Conservation (phyloP, 2,888 invertebrate genomes). For the Cetonia aurata region DNA sequence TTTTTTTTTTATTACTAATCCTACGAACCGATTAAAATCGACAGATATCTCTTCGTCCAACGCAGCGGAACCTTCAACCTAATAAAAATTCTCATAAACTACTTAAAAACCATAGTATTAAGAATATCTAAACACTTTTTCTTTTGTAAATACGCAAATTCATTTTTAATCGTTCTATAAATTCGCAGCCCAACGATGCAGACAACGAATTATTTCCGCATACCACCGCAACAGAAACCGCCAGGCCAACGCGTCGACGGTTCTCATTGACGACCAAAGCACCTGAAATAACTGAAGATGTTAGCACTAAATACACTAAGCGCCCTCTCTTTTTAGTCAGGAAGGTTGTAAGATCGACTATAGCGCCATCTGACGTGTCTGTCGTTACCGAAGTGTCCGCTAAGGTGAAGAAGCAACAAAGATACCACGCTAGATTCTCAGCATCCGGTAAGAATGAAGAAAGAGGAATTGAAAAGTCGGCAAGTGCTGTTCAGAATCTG, state of each 20-base stretch:
- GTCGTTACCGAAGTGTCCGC: slow-evolving; percentile 52
- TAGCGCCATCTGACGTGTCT: slow-evolving; percentile 41
- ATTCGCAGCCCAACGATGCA: slow-evolving; percentile 48
- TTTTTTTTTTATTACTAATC: background rate
- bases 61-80: background rate
- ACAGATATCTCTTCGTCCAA: background rate
- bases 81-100: background rate
- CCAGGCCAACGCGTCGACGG: slow-evolving; percentile 53
- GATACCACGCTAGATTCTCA: slow-evolving; percentile 60
- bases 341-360: slow-evolving; percentile 40
- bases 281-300: slow-evolving; percentile 43
- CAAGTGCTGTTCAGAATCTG: background rate
- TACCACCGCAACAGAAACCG: slow-evolving; percentile 31
- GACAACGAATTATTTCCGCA: slow-evolving; percentile 50
- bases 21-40: background rate
- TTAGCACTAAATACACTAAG: slow-evolving; percentile 25
- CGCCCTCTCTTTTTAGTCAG: slow-evolving; percentile 22
- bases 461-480: slow-evolving; percentile 3
- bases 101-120: background rate
- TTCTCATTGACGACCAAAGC: slow-evolving; percentile 54
- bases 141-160: background rate
- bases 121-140: background rate
- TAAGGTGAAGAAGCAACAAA: slow-evolving; percentile 54
- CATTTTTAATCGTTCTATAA: background rate
- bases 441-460: slow-evolving; percentile 37